Percentiles rank a stretch among this genome's conserved stretches.
These are phyloP conservation scores for Papilio aristodemus DNA, from an alignment of 1,140 invertebrate species.

Conservation along the genomic window DNA sequence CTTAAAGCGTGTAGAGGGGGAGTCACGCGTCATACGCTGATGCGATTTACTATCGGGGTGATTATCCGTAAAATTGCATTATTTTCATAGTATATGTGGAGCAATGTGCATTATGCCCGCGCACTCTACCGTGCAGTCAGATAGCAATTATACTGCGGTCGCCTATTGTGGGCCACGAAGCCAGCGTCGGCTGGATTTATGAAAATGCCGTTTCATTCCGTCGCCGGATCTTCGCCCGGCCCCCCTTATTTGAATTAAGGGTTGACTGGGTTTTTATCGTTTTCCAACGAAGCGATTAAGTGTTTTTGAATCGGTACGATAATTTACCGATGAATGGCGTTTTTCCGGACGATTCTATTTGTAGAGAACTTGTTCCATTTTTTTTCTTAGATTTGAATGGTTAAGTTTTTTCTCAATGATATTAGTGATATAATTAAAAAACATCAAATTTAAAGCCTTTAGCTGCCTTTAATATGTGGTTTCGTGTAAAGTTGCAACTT, in stretches of 20 bases:
- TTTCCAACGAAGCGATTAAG: slow-evolving; percentile 26
- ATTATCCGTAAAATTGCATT: slow-evolving; percentile 17
- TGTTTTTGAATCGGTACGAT: slow-evolving; percentile 22
- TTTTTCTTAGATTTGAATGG: neutral
- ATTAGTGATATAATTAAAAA: no score
- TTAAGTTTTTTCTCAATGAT: no score
- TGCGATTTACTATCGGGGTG: neutral
- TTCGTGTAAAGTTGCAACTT: no score
- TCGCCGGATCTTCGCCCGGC: slow-evolving; percentile 22
- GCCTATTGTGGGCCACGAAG: slow-evolving; percentile 15
- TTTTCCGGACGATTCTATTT: neutral
- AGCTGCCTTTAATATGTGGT: no score
- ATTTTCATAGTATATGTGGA: slow-evolving; percentile 5
- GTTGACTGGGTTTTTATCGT: slow-evolving; percentile 27
- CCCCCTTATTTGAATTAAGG: slow-evolving; percentile 27
- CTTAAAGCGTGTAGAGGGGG: no score
- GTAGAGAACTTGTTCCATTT: neutral
- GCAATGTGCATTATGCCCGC: slow-evolving; percentile 22
- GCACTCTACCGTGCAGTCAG: slow-evolving; percentile 26
- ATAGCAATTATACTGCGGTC: slow-evolving; percentile 32
- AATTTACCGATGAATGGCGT: neutral
- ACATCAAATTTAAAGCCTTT: no score
- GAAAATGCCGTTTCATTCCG: slow-evolving; percentile 25
- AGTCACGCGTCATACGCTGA: no score
- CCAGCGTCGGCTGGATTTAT: slow-evolving; percentile 28